Base-by-base conservation (phyloP, 2,797 vertebrate genomes). In the Argyrosomus regius region DNA sequence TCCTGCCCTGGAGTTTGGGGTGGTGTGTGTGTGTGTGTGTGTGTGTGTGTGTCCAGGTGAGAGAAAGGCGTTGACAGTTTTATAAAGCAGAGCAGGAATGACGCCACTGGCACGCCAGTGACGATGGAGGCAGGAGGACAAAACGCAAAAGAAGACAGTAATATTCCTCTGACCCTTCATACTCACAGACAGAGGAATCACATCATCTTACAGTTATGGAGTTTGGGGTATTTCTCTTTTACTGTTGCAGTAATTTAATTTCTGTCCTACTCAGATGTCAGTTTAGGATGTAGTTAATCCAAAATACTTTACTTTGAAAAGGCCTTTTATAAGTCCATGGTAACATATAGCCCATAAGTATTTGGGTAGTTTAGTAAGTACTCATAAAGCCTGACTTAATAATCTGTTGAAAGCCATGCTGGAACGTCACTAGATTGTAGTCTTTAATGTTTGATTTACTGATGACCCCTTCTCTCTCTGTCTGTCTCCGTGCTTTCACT, bases 41-140 rank as follows among this genome's bases (percentile, higher is more conserved):
- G 62, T 72, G 66, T 31, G 80, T 77, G 67, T 81, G 89, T 92
- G 90, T 95, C 91, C 95, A 96, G 94, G 95, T 96, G 95, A 93
- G 93, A 88, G 92, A 65, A 80, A 90, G 91, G 88, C 87, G 93
- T 83, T 88, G 90, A 94, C 90, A 92, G 87, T 87, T 94, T 96
- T 96, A 96, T 96, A 95, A 92, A 85, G 91, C 71, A 41, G 83
- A 80, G 81, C 72, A 64, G 70, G 71, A 75, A 81, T 96, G 96
- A 96, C 95, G 95, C 75, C 91, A 94, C 87, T 60, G 82, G 78
- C 74, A 68, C 41, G 35, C 67, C 61, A 67, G 78, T 95, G 94
- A 94, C 88, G 91, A 85, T 26, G 39, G 77, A 80, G 78, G 78
- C 83, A 87, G 83, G 83, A 85, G 80, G 72, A 87, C 57, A 72